Conservation (phyloP, 2,888 invertebrate species). For the Matsumyia berberina region DNA sequence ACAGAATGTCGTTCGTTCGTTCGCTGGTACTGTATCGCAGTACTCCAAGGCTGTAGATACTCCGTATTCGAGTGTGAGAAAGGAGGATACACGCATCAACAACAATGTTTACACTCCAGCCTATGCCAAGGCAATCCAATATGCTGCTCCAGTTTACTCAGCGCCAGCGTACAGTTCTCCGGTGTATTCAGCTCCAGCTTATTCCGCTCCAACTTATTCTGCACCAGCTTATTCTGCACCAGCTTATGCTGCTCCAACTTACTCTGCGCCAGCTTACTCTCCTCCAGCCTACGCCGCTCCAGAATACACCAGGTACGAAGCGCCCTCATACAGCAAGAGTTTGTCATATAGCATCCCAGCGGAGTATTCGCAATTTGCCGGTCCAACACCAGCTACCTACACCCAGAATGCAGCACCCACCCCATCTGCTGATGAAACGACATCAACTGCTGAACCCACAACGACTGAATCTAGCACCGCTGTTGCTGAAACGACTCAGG, state of each 20-base stretch:
- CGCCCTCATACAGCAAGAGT: constrained; percentile 21
- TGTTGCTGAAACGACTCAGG: constrained; percentile 21
- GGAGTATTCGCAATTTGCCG: constrained; percentile 23
- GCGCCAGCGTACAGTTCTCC: constrained; percentile 73
- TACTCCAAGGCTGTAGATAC: constrained; percentile 86
- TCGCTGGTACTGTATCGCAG: constrained; percentile 85
- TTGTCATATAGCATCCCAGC: constrained; percentile 31
- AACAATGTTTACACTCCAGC: constrained; percentile 86
- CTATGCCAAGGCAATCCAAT: constrained; percentile 81
- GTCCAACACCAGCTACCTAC: constrained; percentile 31
- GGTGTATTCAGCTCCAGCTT: constrained; percentile 73
- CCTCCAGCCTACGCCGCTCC: constrained; percentile 56
- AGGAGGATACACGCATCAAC: constrained; percentile 86
- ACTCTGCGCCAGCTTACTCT: constrained; percentile 78
- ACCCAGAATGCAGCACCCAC: constrained; percentile 22
- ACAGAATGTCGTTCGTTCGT: constrained; percentile 86
- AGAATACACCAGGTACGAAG: constrained; percentile 19
- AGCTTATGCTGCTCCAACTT: no score
- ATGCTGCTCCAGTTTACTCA: constrained; percentile 79
- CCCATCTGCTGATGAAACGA: constrained; percentile 14
- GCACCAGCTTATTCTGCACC: constrained; percentile 76
- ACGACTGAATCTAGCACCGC: constrained; percentile 47
- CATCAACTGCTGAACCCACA: constrained; percentile 36
- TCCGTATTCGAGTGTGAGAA: constrained; percentile 86
- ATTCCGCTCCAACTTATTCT: constrained; percentile 52